phyloP scores from a whole-genome alignment of 1,140 invertebrate genomes.

The Phocides pigmalion region DNA sequence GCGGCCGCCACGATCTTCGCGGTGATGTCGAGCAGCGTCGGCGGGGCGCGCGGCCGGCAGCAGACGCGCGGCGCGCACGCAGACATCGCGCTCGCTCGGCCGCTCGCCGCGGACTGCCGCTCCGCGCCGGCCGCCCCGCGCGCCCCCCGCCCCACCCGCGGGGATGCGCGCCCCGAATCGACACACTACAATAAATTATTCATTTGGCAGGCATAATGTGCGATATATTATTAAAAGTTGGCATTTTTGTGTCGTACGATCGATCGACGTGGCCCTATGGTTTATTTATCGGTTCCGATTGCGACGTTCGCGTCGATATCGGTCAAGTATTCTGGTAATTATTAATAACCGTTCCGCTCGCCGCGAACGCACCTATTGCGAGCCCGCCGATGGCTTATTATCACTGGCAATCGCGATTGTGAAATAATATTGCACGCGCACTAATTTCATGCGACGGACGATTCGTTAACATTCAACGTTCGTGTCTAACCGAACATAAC shows the following conservation, averaged over 20 bases:
- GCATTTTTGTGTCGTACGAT: conserved; percentile 70
- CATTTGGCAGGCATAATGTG: conserved; percentile 80
- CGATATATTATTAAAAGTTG: conserved; percentile 83
- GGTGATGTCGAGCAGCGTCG: conserved; percentile 91
- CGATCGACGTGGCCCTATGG: conserved; percentile 45
- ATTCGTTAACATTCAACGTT: conserved; percentile 26
- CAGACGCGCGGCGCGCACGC: conserved; percentile 80
- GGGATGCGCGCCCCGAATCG: conserved; percentile 73
- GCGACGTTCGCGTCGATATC: conserved; percentile 19
- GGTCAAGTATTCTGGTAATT: conserved; percentile 20
- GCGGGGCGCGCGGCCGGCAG: conserved; percentile 82
- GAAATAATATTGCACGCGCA: conserved; percentile 11
- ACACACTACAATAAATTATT: conserved; percentile 80
- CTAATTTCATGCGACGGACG: not conserved
- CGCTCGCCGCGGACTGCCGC: conserved; percentile 71
- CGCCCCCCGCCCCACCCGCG: conserved; percentile 45
- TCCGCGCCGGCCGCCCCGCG: conserved; percentile 28
- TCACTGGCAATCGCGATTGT: not conserved
- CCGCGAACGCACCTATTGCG: conserved; percentile 2
- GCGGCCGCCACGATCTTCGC: conserved; percentile 93
- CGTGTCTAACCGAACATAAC: conserved; percentile 32
- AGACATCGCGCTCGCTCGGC: conserved; percentile 78
- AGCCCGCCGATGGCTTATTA: not conserved
- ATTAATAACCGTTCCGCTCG: conserved; percentile 10
- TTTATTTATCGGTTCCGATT: conserved; percentile 44